Conservation (phyloP, 1,140 invertebrate species). For the Heliothis virescens region DNA sequence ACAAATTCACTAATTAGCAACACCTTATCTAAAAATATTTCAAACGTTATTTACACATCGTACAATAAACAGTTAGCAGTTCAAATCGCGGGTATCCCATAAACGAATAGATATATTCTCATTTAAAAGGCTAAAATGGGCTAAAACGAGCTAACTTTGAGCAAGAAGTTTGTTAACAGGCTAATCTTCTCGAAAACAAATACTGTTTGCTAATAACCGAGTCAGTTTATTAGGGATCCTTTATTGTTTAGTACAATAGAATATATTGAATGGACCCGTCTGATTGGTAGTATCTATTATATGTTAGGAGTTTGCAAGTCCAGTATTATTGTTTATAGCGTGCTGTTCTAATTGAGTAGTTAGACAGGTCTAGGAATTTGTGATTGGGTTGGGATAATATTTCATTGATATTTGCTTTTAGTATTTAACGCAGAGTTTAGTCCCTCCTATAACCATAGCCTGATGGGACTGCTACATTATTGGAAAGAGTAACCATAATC, state of each 20-base stretch:
- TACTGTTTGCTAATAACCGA: conserved; percentile 20
- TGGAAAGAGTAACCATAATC: too few relatives aligned
- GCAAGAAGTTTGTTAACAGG: conserved; percentile 24
- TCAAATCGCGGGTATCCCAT: not conserved
- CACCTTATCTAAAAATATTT: not conserved
- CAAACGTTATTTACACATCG: not conserved
- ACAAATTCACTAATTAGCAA: not conserved
- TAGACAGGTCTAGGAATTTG: too few relatives aligned
- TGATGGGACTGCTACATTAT: too few relatives aligned
- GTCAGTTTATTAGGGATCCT: conserved; percentile 3
- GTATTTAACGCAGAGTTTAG: too few relatives aligned
- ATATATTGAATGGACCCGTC: conserved; percentile 1
- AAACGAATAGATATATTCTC: conserved; percentile 28
- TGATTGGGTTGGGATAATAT: too few relatives aligned
- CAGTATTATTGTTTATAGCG: not conserved
- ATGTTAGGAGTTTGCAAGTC: not conserved
- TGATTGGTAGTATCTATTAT: conserved; percentile 3
- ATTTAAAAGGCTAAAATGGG: conserved; percentile 16
- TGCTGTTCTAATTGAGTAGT: too few relatives aligned
- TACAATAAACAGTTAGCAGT: not conserved
- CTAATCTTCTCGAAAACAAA: conserved; percentile 47
- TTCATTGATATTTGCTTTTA: too few relatives aligned
- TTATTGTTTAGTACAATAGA: conserved; percentile 38
- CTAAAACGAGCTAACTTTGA: conserved; percentile 33
- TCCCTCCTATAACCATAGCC: too few relatives aligned